These are phyloP conservation scores for Misgurnus anguillicaudatus DNA, from an alignment of 2,113 vertebrate species.

Conservation along the genomic window DNA sequence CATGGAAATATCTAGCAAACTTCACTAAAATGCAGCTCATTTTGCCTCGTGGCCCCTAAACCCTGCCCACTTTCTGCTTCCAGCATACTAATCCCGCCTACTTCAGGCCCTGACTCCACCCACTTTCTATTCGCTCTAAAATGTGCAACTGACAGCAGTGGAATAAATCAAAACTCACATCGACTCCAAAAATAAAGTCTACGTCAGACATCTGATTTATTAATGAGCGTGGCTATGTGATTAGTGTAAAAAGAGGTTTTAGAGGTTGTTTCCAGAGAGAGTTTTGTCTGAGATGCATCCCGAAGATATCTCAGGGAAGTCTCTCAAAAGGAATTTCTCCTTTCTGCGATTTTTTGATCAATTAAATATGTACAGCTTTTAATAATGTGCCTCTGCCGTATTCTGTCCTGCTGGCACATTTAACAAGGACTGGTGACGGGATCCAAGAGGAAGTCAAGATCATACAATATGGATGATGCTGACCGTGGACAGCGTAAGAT, in stretches of 20 bases:
- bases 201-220: constrained; percentile 75
- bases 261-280: constrained; percentile 45
- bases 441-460: constrained; percentile 2
- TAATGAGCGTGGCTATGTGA: constrained; percentile 55
- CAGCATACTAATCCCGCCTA: background rate
- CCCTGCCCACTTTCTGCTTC: background rate
- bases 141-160: constrained; percentile 22
- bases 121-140: background rate
- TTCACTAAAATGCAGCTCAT: background rate
- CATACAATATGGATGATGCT: background rate
- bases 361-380: constrained; percentile 48
- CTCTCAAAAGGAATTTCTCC: constrained; percentile 26
- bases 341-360: background rate
- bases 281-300: constrained; percentile 15
- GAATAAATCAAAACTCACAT: constrained; percentile 46
- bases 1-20: background rate
- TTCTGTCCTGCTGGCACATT: background rate
- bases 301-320: constrained; percentile 8
- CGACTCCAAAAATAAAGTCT: constrained; percentile 67
- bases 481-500: background rate
- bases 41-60: background rate
- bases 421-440: background rate
- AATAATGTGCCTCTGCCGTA: constrained; percentile 13
- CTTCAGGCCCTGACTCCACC: background rate
- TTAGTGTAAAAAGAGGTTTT: constrained; percentile 52